Evolutionary conservation across 2,888 invertebrate genomes (phyloP), one percentile per base, ranked within the genome.

Genomic region (Agonum fuliginosum): DNA sequence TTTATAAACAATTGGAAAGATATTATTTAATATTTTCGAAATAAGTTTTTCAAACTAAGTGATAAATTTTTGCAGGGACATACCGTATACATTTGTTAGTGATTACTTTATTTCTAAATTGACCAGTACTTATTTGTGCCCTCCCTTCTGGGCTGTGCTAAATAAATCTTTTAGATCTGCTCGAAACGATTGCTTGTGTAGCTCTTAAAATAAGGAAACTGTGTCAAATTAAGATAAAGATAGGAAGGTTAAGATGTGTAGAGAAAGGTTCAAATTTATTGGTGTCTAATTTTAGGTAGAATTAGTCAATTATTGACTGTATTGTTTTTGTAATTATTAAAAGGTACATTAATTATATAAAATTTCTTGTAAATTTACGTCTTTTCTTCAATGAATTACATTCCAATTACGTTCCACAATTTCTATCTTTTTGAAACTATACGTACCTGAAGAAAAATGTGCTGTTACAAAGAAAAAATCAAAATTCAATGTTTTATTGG

Each of bases 101-200:
- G 24, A 6, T 17, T 46, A 10, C 34, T 43, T 46, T 62, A 19
- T 54, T 62, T 27, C 58, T 62, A 62, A 62, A 62, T 62, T 62
- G 58, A 62, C 58, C 58, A 62, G 58, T 62, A 62, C 58, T 62
- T 62, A 62, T 62, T 62, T 62, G 30, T 62, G 58, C 58, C 58
- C 58, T 62, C 58, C 58, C 20, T 48, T 12, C 10, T 62, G 58
- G 58, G 58, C 58, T 62, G 58, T 62, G 58, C 58, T 62, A 30
- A 62, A 17, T 62, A 62, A 62, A 27, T 62, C 30, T 62, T n/a
- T 30, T 62, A 62, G 58, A 30, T 27, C 30, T 62, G 58, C 58
- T 62, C 27, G 58, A 62, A 54, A 62, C 30, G 58, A 30, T 62
- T 62, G 58, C 58, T 62, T 62, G 30, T 62, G 58, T 62, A 62